Evolutionary conservation across 2,113 vertebrate genomes (phyloP), one percentile per base, ranked within the genome.

Genomic region (Rhinichthys klamathensis): DNA sequence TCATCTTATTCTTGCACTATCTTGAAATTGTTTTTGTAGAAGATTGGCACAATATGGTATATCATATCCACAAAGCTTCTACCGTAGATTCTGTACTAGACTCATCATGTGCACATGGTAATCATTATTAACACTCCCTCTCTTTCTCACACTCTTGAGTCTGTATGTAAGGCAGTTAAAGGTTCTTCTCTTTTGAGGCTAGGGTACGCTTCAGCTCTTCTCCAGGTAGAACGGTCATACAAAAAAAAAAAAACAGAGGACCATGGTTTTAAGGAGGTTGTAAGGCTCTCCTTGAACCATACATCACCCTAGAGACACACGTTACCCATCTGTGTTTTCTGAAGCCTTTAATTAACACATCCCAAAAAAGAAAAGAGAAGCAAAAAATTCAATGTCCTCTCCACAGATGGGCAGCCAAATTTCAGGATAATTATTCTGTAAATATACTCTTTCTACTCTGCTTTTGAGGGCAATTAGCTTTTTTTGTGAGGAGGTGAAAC

Each of bases 261-360:
- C 89, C 93, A 90, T 90, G 90, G 91, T 92, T 91, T 92, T 91
- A 86, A 89, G 90, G 91, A 89, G 90, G 89, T 93, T 93, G 92
- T 90, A 93, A 93, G 92, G 90, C 89, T 95, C 92, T 94, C 95
- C 95, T 95, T 95, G 95, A 95, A 95, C 94, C 91, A 90, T 90
- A 89, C 92, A 89, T 92, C 92, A 94, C 92, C 92, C 92, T 92
- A 88, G 90, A 95, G 93, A 93, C 89, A 92, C 92, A 91, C 91
- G 93, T 93, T 94, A 91, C 94, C 95, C 95, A 95, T 95, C 95
- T 95, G 95, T 94, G 94, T 94, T 93, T 94, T 95, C 93, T 94
- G 93, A 93, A 93, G 94, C 93, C 93, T 94, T 95, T 94, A 94
- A 95, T 93, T 92, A 94, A 94, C 92, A 92, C 92, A 92, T 94